Conservation (phyloP, 2,113 vertebrate genomes). For the Ictalurus furcatus region DNA sequence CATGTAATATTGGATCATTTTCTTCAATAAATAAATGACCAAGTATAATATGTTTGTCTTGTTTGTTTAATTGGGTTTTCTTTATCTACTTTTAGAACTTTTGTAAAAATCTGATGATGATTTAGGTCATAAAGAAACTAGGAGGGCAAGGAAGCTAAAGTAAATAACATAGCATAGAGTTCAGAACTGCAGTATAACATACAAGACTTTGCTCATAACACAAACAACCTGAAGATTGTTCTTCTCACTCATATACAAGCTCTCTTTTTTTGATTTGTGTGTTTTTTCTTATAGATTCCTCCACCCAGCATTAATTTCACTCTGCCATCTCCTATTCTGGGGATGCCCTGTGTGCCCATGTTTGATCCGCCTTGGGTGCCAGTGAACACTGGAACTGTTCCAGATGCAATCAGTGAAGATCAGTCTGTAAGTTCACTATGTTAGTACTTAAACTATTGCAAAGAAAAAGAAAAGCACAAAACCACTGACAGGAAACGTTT, state of each 20-base stretch:
- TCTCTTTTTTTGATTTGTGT: constrained; percentile 15
- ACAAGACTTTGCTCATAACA: neutral
- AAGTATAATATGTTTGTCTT: too few relatives aligned
- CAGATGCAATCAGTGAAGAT: constrained; percentile 97
- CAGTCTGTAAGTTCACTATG: constrained; percentile 86
- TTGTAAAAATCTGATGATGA: too few relatives aligned
- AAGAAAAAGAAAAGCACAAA: neutral
- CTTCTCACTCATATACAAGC: neutral
- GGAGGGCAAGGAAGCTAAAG: neutral
- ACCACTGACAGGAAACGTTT: neutral
- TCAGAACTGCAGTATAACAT: neutral
- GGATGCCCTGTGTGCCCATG: constrained; percentile 98
- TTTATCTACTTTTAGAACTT: too few relatives aligned
- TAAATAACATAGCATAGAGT: neutral
- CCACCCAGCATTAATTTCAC: constrained; percentile 99
- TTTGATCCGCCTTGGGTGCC: constrained; percentile 98
- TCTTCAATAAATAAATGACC: too few relatives aligned
- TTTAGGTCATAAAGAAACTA: neutral
- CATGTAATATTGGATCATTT: too few relatives aligned
- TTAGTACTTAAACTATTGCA: neutral
- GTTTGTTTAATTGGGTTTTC: too few relatives aligned
- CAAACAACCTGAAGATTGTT: neutral
- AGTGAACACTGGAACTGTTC: constrained; percentile 94
- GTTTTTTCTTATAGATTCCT: constrained; percentile 79
- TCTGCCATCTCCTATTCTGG: constrained; percentile 94